phyloP scores from a whole-genome alignment of 2,888 invertebrate genomes.

The Ganaspis brasiliensis region DNA sequence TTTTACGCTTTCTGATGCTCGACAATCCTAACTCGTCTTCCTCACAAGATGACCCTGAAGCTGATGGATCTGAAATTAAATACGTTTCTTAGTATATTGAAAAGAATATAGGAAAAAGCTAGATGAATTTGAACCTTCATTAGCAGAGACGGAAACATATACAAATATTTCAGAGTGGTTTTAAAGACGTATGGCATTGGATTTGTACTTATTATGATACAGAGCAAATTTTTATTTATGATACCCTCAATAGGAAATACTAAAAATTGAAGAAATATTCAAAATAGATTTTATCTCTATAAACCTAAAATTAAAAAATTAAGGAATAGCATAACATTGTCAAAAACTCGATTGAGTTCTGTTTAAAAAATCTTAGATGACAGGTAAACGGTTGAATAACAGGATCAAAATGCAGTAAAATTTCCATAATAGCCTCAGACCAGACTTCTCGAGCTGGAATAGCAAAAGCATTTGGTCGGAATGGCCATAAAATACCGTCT shows the following conservation, averaged over 20 bases:
- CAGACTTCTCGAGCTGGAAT: background rate
- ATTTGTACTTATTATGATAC: no score
- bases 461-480: conserved; percentile 48
- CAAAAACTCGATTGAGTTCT: background rate
- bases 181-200: no score
- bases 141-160: no score
- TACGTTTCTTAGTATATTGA: no score
- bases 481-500: conserved; percentile 56
- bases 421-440: conserved; percentile 72
- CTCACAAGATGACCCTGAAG: conserved; percentile 75
- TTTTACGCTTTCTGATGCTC: conserved; percentile 67
- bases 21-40: conserved; percentile 68
- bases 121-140: no score
- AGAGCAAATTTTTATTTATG: no score
- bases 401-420: conserved; percentile 64
- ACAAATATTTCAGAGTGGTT: no score
- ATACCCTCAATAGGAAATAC: no score
- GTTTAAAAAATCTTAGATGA: conserved; percentile 3
- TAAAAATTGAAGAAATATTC: no score
- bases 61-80: conserved; percentile 73
- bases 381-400: conserved; percentile 52
- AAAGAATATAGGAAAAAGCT: conserved; percentile 43
- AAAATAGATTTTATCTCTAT: no score
- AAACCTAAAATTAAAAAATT: no score
- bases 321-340: no score